phyloP scores from a whole-genome alignment of 2,888 invertebrate species.

The Epirrhoe tristata region DNA sequence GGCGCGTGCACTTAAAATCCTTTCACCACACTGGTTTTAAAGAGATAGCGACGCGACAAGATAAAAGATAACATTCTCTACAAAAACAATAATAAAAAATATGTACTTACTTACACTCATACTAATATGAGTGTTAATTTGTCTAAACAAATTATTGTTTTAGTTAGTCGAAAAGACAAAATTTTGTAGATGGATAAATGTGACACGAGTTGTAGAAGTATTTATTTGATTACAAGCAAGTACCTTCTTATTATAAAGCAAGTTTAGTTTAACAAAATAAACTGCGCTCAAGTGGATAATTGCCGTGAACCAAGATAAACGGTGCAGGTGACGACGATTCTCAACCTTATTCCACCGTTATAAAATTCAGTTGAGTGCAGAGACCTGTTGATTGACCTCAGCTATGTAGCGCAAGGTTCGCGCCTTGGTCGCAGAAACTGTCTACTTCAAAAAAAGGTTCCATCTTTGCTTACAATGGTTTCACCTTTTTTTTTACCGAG shows the following conservation, averaged over 20 bases:
- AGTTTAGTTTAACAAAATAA: constrained; percentile 24
- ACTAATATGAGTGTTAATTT: too few relatives aligned
- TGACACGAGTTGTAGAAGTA: not conserved
- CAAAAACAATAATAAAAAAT: not conserved
- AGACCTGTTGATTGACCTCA: constrained; percentile 25
- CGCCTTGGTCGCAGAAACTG: constrained; percentile 22
- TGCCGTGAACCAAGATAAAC: constrained; percentile 14
- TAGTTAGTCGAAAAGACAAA: too few relatives aligned
- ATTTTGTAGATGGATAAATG: too few relatives aligned
- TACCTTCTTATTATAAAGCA: not conserved
- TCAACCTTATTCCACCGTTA: constrained; percentile 17
- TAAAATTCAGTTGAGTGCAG: constrained; percentile 13
- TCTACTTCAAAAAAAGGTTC: constrained; percentile 2
- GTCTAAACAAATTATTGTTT: too few relatives aligned
- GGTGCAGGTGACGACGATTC: constrained; percentile 10
- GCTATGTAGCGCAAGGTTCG: constrained; percentile 32
- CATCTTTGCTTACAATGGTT: not conserved
- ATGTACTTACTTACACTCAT: not conserved
- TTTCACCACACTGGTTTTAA: too few relatives aligned
- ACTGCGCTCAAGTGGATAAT: constrained; percentile 34
- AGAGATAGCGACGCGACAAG: too few relatives aligned
- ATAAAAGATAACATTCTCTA: too few relatives aligned
- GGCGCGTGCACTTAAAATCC: too few relatives aligned
- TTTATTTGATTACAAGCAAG: not conserved
- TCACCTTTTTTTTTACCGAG: too few relatives aligned